Base-by-base conservation (phyloP, 2,113 vertebrate species). In the Odontesthes bonariensis region DNA sequence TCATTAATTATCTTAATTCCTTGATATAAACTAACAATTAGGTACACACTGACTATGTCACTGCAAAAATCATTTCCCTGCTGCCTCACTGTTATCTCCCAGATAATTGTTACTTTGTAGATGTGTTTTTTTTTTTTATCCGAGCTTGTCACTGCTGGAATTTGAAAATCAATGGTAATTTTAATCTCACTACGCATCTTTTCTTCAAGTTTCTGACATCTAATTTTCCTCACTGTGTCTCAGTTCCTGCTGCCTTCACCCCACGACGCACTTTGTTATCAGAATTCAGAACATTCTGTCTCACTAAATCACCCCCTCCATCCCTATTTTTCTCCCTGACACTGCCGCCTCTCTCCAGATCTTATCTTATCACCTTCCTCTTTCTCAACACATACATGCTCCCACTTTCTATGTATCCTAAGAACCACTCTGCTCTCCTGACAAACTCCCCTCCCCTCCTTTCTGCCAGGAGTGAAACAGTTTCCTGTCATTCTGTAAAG, bases 221-320 rank as follows among this genome's bases (percentile, higher is more conserved):
- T 77, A 73, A 88, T 89, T 88, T 82, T 77, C 73, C 40, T 73
- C 71, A 73, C 73, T 71, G 77, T 62, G 77, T 79, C 86, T 88
- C 68, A 44, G 35, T 69, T 77, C 58, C 75, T 44, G 67, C 76
- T 54, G 69, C 71, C 75, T 83, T 86, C 63, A 16, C 77, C 75
- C 77, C 62, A 4, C 10, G 22, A 60, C 20, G 27, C 70, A 6
- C 44, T 44, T 20, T 40, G n/a, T 86, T 83, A 85, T 90, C 84
- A 75, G 69, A 81, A 86, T 83, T 86, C 82, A 81, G 85, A 85
- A 90, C 75, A 74, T 88, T 85, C 56, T 57, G 42, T 73, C 61
- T 61, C n/a, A 1, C 68, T 55, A 38, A 61, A 74, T 82, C 73
- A 23, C 19, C 61, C 55, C 35, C 40, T 47, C 47, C 46, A 1